Evolutionary conservation across 2,888 invertebrate genomes (phyloP).

Genomic region (Drosophila subsilvestris): DNA sequence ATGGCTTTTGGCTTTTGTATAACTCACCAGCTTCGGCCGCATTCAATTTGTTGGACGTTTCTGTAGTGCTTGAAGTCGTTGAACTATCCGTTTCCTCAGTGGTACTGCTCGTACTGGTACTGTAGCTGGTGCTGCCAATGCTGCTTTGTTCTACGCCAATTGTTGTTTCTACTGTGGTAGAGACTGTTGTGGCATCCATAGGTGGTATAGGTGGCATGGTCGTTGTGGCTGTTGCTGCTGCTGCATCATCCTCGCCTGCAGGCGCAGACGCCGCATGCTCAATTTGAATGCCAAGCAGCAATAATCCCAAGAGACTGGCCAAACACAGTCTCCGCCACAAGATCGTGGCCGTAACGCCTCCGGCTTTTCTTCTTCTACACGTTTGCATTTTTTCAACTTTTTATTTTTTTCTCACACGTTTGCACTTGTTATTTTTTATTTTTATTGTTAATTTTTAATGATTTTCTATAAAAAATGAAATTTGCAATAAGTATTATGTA

Average conservation of each 20-base stretch:
- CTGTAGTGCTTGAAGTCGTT: constrained; percentile 62
- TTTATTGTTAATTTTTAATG: constrained; percentile 41
- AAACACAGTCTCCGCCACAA: constrained; percentile 64
- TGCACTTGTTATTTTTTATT: constrained; percentile 55
- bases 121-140: constrained; percentile 38
- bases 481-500: constrained; percentile 28
- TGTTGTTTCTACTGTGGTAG: constrained; percentile 48
- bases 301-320: constrained; percentile 76
- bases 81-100: constrained; percentile 62
- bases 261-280: constrained; percentile 76
- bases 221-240: constrained; percentile 47
- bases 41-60: constrained; percentile 64
- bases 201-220: constrained; percentile 52
- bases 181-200: constrained; percentile 57
- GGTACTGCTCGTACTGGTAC: constrained; percentile 14
- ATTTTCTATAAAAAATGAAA: constrained; percentile 47
- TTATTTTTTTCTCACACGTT: constrained; percentile 68
- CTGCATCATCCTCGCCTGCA: constrained; percentile 69
- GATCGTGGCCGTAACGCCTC: constrained; percentile 43
- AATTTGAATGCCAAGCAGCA: constrained; percentile 80
- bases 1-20: constrained; percentile 47
- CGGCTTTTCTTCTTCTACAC: constrained; percentile 68
- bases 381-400: constrained; percentile 62
- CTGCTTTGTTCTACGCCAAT: constrained; percentile 70
- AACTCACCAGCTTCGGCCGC: constrained; percentile 72